phyloP scores from a whole-genome alignment of 2,797 vertebrate species.

The Coilia nasus region DNA sequence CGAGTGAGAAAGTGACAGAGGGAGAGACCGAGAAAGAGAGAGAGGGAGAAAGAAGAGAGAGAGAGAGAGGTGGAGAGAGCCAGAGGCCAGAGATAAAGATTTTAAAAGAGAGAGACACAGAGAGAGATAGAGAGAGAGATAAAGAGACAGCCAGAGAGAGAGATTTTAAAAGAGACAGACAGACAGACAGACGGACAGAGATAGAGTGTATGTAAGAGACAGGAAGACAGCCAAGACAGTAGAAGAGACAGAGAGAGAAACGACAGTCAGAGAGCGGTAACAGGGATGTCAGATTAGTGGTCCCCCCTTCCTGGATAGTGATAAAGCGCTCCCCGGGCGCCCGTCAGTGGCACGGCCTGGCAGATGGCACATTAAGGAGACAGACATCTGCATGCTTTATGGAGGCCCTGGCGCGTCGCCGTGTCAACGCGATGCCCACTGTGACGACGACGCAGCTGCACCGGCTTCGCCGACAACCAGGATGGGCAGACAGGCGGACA shows the following conservation, averaged over 20 bases:
- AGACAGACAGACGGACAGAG: not conserved
- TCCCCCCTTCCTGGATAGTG: constrained; percentile 41
- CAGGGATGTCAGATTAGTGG: constrained; percentile 45
- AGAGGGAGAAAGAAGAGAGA: constrained; percentile 7
- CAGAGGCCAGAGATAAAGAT: constrained; percentile 11
- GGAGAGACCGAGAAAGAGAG: constrained; percentile 18
- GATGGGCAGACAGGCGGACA: not conserved
- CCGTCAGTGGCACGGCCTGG: constrained; percentile 38
- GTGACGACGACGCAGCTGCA: not conserved
- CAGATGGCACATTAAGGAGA: constrained; percentile 58
- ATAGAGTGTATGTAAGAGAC: not conserved
- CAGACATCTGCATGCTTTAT: constrained; percentile 54
- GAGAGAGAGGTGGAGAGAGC: not conserved
- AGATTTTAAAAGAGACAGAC: not conserved
- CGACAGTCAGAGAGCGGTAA: constrained; percentile 25
- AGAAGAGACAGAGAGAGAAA: not conserved
- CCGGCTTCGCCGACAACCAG: not conserved
- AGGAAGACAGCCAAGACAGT: not conserved
- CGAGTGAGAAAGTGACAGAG: not conserved
- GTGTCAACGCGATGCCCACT: not conserved
- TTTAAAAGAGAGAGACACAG: not conserved
- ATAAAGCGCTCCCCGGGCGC: constrained; percentile 50
- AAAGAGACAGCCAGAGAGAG: no score
- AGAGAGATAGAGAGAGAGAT: no score
- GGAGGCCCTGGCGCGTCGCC: not conserved